A percentile compares a stretch with the other conserved stretches of the same genome.
These are phyloP conservation scores for Tipula vernalis DNA, from an alignment of 2,888 invertebrate species.

Conservation along the genomic window DNA sequence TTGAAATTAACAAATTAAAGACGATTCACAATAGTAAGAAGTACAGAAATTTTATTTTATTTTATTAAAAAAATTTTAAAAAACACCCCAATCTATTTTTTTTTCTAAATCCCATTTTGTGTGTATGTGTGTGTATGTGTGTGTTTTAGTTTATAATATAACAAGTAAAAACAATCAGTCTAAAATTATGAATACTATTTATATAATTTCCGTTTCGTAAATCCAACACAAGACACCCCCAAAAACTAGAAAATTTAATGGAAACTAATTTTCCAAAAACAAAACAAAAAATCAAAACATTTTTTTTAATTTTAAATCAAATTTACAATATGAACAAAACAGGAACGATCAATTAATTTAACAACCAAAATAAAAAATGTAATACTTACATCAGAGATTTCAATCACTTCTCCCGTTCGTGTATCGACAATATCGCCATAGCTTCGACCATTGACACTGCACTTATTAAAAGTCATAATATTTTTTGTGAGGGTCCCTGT, in stretches of 20 bases:
- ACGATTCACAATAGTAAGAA: neutral
- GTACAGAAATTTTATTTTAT: neutral
- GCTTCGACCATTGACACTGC: slow-evolving; percentile 81
- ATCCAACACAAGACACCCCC: neutral
- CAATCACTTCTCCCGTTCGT: slow-evolving; percentile 73
- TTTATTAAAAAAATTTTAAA: neutral
- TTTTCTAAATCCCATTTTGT: neutral
- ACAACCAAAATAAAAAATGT: too few species aligned
- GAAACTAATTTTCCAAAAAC: neutral
- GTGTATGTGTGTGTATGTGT: neutral
- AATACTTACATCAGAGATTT: slow-evolving; percentile 64
- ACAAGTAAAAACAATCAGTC: neutral
- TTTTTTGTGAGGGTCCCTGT: slow-evolving; percentile 98
- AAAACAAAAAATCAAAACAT: neutral
- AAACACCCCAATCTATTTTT: neutral
- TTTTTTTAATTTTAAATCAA: neutral
- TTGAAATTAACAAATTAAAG: neutral
- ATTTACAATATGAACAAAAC: neutral
- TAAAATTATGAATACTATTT: neutral
- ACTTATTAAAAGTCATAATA: slow-evolving; percentile 99
- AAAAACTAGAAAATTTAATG: neutral
- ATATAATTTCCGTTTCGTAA: neutral
- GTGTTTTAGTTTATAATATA: neutral
- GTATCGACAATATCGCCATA: slow-evolving; percentile 89
- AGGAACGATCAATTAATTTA: neutral